phyloP scores from a whole-genome alignment of 2,888 invertebrate genomes.

The Tetheella fluctuosa region DNA sequence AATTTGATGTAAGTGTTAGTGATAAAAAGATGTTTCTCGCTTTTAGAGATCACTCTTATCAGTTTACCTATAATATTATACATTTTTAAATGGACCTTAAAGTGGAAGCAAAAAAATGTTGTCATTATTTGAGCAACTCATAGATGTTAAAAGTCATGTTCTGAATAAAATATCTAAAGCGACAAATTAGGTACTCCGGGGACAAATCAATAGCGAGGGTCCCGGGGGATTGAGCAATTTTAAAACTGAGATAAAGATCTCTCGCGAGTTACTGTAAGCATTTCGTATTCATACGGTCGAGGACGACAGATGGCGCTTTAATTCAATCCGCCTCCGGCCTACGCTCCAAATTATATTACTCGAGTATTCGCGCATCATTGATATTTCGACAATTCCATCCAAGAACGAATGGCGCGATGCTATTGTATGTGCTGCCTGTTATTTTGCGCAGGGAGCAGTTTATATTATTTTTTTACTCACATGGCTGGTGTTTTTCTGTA shows the following conservation, averaged over 20 bases:
- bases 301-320: constrained; percentile 82
- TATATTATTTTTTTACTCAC: constrained; percentile 31
- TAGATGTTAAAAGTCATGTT: constrained; percentile 59
- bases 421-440: constrained; percentile 41
- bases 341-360: constrained; percentile 81
- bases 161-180: constrained; percentile 74
- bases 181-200: constrained; percentile 73
- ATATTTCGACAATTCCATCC: constrained; percentile 78
- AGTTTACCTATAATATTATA: constrained; percentile 13
- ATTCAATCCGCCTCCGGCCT: constrained; percentile 82
- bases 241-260: constrained; percentile 84
- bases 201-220: constrained; percentile 76
- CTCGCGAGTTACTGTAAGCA: constrained; percentile 73
- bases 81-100: constrained; percentile 17
- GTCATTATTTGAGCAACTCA: constrained; percentile 25
- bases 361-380: constrained; percentile 83
- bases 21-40: constrained; percentile 20
- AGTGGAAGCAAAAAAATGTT: constrained; percentile 26
- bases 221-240: constrained; percentile 80
- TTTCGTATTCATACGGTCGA: constrained; percentile 81
- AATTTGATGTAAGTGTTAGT: constrained; percentile 19
- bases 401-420: constrained; percentile 51
- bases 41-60: constrained; percentile 14
- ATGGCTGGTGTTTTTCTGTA: constrained; percentile 40
- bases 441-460: constrained; percentile 14